These are phyloP conservation scores for Tillus elongatus DNA, from an alignment of 2,888 invertebrate genomes.

Conservation along the genomic window DNA sequence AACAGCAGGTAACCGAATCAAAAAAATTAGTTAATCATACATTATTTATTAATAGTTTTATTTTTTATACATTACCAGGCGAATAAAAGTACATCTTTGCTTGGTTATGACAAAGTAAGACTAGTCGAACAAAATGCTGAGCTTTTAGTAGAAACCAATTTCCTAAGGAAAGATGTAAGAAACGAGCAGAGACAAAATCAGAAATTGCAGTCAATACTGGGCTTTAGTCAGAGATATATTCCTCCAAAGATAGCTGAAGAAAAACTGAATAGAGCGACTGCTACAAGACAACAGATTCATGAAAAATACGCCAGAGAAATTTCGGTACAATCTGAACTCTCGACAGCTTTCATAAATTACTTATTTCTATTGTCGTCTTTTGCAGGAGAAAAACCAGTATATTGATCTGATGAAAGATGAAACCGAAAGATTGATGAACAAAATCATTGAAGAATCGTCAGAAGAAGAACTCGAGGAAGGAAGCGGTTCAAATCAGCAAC, in stretches of 20 bases:
- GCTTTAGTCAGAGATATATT: constrained; percentile 49
- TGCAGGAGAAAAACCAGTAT: constrained; percentile 40
- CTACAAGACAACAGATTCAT: constrained; percentile 52
- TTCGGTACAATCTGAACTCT: too few species aligned
- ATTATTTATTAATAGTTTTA: constrained; percentile 15
- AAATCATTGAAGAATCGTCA: constrained; percentile 20
- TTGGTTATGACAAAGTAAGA: constrained; percentile 38
- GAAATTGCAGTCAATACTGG: constrained; percentile 65
- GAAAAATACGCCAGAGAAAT: constrained; percentile 47
- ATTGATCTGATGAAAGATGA: constrained; percentile 43
- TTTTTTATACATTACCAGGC: constrained; percentile 33
- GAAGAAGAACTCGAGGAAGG: constrained; percentile 10
- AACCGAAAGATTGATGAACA: constrained; percentile 31
- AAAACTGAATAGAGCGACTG: constrained; percentile 54
- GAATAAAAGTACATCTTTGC: constrained; percentile 30
- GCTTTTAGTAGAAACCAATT: constrained; percentile 69
- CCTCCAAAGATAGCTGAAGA: constrained; percentile 53
- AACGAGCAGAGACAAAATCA: constrained; percentile 54
- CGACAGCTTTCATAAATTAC: too few species aligned
- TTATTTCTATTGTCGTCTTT: too few species aligned
- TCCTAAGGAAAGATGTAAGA: constrained; percentile 60
- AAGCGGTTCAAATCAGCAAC: too few species aligned
- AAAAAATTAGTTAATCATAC: constrained; percentile 8
- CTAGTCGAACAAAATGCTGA: constrained; percentile 62
- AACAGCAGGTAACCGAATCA: constrained; percentile 33